Percentiles rank a stretch among this genome's conserved stretches.
Conservation (phyloP, 2,797 vertebrate species). For the Okamejei kenojei region DNA sequence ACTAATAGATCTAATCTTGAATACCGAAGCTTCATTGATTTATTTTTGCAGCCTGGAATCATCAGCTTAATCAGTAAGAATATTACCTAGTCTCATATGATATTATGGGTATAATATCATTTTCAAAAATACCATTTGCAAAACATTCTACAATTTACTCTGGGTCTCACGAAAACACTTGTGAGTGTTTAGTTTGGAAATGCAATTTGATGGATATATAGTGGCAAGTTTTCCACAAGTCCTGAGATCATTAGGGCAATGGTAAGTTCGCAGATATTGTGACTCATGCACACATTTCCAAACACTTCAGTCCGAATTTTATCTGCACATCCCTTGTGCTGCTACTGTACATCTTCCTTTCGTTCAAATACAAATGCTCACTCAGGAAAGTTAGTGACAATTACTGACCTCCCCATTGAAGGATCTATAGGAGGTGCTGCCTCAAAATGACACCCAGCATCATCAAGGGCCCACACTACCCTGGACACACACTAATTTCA, state of each 20-base stretch:
- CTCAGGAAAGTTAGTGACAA: neutral
- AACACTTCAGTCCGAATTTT: neutral
- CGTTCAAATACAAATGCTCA: neutral
- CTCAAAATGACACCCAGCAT: too few relatives aligned
- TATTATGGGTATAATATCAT: conserved; percentile 18
- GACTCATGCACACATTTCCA: neutral
- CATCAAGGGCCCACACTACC: too few relatives aligned
- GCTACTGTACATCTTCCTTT: neutral
- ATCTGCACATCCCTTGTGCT: neutral
- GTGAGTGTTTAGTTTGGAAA: neutral
- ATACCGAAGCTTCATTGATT: neutral
- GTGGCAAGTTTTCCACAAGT: neutral
- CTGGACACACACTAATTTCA: too few relatives aligned
- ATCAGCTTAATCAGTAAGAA: conserved; percentile 27
- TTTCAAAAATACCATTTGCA: conserved; percentile 15
- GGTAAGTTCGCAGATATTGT: neutral
- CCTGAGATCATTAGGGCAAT: neutral
- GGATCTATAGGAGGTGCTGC: too few relatives aligned
- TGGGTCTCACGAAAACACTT: neutral
- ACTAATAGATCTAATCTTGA: conserved; percentile 19
- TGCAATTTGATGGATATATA: neutral
- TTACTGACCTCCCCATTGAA: too few relatives aligned
- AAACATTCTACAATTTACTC: neutral
- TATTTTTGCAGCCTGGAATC: neutral
- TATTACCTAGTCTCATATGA: conserved; percentile 5